Percentiles rank a stretch among this genome's conserved stretches.
These are phyloP conservation scores for Lordiphosa fenestrarum DNA, from an alignment of 2,888 invertebrate genomes.

Conservation along the genomic window DNA sequence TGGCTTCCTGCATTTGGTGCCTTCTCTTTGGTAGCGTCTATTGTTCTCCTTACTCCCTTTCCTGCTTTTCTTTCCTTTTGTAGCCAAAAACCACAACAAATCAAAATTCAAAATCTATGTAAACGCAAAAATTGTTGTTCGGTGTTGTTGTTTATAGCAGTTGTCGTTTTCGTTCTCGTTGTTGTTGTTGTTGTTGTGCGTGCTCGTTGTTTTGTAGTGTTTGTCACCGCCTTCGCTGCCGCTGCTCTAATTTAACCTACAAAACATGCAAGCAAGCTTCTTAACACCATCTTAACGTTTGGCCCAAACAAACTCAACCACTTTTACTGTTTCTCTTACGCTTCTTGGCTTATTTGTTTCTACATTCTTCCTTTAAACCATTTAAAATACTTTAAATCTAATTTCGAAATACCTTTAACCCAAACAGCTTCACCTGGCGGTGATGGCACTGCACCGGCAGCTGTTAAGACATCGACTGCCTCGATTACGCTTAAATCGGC, in stretches of 20 bases:
- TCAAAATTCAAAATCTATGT: constrained; percentile 13
- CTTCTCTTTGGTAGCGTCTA: neutral
- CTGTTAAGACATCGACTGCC: constrained; percentile 83
- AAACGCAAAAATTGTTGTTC: constrained; percentile 22
- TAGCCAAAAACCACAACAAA: constrained; percentile 14
- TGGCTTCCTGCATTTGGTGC: constrained; percentile 18
- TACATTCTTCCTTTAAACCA: constrained; percentile 1
- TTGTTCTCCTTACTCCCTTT: constrained; percentile 23
- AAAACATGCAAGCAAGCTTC: constrained; percentile 1
- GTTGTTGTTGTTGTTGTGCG: constrained; percentile 26
- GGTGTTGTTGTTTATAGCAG: constrained; percentile 22
- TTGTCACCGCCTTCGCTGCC: constrained; percentile 20
- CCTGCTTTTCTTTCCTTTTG: constrained; percentile 7
- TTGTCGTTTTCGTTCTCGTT: constrained; percentile 9
- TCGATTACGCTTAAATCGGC: constrained; percentile 86
- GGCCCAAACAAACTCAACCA: constrained; percentile 1
- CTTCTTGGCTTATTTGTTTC: constrained; percentile 30
- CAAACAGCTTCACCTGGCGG: constrained; percentile 66
- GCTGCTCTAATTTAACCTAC: constrained; percentile 11
- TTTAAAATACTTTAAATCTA: neutral
- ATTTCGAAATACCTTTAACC: constrained; percentile 9
- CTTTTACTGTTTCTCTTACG: constrained; percentile 26
- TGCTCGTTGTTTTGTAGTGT: constrained; percentile 39
- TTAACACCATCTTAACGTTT: constrained; percentile 19
- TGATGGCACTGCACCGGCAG: constrained; percentile 57